Conservation (phyloP, 2,888 invertebrate species). For the Pilophorus perplexus region DNA sequence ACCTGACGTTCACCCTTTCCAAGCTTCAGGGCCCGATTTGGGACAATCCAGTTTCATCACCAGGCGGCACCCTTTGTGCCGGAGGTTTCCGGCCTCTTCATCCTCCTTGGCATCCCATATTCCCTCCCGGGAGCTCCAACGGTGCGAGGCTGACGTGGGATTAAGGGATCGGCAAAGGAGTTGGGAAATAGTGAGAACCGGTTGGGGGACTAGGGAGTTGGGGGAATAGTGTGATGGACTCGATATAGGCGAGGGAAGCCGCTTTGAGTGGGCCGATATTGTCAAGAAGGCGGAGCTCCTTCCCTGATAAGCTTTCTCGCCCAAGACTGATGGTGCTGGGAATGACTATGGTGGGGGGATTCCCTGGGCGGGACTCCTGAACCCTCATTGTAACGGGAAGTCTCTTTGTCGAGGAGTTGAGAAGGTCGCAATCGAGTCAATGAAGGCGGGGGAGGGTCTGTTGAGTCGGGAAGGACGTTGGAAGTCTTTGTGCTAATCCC, state of each 20-base stretch:
- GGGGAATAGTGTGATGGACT: conserved; percentile 2
- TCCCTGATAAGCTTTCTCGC: conserved; percentile 24
- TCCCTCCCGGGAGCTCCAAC: too few species aligned
- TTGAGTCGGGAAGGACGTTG: too few species aligned
- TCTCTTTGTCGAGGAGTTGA: conserved; percentile 16
- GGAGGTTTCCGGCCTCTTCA: too few species aligned
- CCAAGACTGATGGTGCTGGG: conserved; percentile 21
- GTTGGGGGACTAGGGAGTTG: neutral
- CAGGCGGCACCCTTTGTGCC: conserved; percentile 6
- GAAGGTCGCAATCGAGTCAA: too few species aligned
- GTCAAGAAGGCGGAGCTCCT: neutral
- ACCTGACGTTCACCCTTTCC: too few species aligned
- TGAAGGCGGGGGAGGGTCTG: too few species aligned
- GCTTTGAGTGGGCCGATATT: conserved; percentile 17
- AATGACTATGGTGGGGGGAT: neutral
- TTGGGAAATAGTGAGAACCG: too few species aligned
- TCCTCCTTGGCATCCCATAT: too few species aligned
- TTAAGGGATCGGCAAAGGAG: too few species aligned
- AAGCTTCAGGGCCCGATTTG: too few species aligned
- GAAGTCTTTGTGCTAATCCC: conserved; percentile 9
- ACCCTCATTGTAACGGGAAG: conserved; percentile 9
- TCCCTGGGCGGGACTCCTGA: too few species aligned
- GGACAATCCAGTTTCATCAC: neutral
- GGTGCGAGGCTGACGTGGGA: too few species aligned
- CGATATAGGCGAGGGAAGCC: neutral